phyloP scores from a whole-genome alignment of 2,888 invertebrate species.

The Isoperla grammatica region DNA sequence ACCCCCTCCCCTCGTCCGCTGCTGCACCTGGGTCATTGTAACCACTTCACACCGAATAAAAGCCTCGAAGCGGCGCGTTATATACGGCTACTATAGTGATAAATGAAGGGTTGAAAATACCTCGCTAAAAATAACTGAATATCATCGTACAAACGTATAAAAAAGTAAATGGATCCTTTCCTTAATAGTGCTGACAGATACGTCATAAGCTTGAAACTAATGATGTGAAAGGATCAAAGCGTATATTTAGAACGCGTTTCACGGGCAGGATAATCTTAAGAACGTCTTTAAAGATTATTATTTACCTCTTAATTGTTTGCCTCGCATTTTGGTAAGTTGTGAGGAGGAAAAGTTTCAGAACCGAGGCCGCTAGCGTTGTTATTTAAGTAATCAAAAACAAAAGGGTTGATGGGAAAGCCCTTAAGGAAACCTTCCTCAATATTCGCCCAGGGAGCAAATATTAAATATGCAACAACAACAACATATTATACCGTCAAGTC shows the following conservation, averaged over 20 bases:
- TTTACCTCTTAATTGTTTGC: too few relatives aligned
- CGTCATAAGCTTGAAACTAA: conserved; percentile 14
- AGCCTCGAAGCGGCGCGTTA: background rate
- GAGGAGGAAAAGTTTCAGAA: too few relatives aligned
- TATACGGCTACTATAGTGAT: conserved; percentile 6
- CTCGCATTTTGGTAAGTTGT: too few relatives aligned
- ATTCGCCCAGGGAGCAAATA: too few relatives aligned
- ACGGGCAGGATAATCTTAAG: too few relatives aligned
- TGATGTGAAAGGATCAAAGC: conserved; percentile 9
- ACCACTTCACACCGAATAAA: conserved; percentile 25
- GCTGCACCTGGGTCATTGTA: conserved; percentile 22
- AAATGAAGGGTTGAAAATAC: conserved; percentile 23
- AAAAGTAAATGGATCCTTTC: conserved; percentile 14
- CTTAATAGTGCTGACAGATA: conserved; percentile 16
- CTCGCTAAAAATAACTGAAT: background rate
- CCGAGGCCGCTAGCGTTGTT: too few relatives aligned
- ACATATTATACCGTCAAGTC: too few relatives aligned
- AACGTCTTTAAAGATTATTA: too few relatives aligned
- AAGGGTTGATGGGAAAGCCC: too few relatives aligned
- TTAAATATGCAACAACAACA: too few relatives aligned
- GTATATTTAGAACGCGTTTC: conserved; percentile 3
- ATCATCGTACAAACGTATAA: conserved; percentile 4
- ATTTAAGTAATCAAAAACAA: too few relatives aligned
- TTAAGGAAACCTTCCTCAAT: too few relatives aligned
- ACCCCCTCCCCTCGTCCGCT: conserved; percentile 10